Evolutionary conservation across 92 coral and sea anemone genomes (phyloP).

Genomic region (Porites divaricata): DNA sequence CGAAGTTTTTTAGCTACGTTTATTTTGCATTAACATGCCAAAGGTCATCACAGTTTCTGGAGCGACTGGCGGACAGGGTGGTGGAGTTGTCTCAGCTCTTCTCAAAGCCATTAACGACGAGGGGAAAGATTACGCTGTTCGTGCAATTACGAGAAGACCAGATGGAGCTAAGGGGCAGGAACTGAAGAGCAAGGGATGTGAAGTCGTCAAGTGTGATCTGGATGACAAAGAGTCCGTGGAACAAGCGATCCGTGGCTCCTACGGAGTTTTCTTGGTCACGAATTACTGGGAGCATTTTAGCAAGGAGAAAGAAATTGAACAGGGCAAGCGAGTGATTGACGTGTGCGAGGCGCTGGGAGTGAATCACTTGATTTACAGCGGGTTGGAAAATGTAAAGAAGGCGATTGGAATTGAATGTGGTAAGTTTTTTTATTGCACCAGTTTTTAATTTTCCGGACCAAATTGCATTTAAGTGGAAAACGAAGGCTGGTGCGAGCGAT

Average conservation of each 20-base stretch:
- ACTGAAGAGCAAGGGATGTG: conserved; percentile 71
- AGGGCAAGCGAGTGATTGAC: conserved; percentile 78
- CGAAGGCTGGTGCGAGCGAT: too few relatives aligned
- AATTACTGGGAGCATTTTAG: conserved; percentile 83
- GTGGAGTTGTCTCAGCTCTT: conserved; percentile 66
- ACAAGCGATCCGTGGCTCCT: conserved; percentile 64
- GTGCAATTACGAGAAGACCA: conserved; percentile 72
- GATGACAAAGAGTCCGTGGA: conserved; percentile 73
- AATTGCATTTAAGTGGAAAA: background rate
- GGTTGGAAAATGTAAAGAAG: conserved; percentile 79
- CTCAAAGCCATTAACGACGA: conserved; percentile 4
- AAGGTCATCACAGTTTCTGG: conserved; percentile 73
- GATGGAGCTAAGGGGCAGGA: conserved; percentile 61
- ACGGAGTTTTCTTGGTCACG: conserved; percentile 80
- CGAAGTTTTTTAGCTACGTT: background rate
- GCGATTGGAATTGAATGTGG: conserved; percentile 75
- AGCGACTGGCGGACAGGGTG: conserved; percentile 83
- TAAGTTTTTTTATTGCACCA: too few relatives aligned
- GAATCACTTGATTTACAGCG: conserved; percentile 79
- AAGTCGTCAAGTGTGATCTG: conserved; percentile 60
- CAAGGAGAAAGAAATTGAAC: conserved; percentile 70
- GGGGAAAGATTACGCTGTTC: conserved; percentile 48
- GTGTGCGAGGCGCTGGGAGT: conserved; percentile 67
- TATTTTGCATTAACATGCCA: conserved; percentile 21
- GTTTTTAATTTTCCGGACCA: background rate